Conservation (phyloP, 2,888 invertebrate species). For the Eurois occulta region DNA sequence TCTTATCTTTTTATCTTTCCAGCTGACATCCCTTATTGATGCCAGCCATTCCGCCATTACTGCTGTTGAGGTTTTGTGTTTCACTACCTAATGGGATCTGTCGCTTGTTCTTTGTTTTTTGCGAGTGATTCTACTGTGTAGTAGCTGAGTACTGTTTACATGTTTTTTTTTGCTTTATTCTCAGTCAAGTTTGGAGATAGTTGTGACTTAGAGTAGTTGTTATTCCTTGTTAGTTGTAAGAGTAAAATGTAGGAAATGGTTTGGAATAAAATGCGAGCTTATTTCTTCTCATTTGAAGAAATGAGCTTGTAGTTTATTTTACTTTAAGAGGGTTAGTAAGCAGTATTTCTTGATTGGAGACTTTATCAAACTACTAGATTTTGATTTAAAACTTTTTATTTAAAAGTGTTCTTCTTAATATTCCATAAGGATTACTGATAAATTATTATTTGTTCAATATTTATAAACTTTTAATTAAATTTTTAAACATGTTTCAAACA, state of each 20-base stretch:
- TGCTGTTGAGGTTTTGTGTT: constrained; percentile 61
- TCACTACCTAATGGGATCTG: constrained; percentile 37
- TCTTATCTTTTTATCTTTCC: constrained; percentile 52
- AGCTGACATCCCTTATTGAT: constrained; percentile 59
- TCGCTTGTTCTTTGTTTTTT: constrained; percentile 38
- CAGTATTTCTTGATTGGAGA: background rate
- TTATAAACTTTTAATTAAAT: background rate
- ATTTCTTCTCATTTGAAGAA: background rate
- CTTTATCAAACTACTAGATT: too few species aligned
- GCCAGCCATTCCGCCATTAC: constrained; percentile 57
- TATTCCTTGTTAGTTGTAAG: background rate
- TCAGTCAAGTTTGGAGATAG: constrained; percentile 5
- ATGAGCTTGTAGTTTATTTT: background rate
- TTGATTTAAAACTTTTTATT: too few species aligned
- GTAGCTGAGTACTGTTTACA: constrained; percentile 2
- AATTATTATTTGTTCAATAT: background rate
- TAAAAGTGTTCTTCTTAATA: background rate
- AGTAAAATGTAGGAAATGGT: background rate
- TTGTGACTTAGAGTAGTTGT: background rate
- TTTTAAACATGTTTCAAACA: background rate
- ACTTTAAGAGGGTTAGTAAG: background rate
- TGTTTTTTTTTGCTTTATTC: constrained; percentile 14
- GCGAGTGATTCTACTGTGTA: constrained; percentile 27
- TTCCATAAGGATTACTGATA: background rate
- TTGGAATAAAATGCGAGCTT: background rate